A percentile compares a stretch with the other conserved stretches of the same genome.
phyloP scores from a whole-genome alignment of 2,888 invertebrate genomes.

The Adela reaumurella region DNA sequence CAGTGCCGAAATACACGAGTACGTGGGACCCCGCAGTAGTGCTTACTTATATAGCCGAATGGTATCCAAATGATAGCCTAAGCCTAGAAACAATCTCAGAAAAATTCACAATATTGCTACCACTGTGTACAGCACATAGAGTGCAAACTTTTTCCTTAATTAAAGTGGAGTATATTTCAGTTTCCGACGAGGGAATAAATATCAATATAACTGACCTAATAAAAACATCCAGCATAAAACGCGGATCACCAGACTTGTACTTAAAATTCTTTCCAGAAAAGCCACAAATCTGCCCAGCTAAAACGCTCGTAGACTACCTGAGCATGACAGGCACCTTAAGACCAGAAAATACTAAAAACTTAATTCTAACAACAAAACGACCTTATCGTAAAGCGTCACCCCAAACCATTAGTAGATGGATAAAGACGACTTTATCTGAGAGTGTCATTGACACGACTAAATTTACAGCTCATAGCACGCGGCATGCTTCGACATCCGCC shows the following conservation, averaged over 20 bases:
- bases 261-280: slow-evolving; percentile 1
- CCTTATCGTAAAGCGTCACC: background rate
- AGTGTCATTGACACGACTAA: background rate
- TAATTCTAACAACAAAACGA: background rate
- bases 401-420: background rate
- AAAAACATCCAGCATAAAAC: background rate
- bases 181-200: background rate
- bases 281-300: background rate
- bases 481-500: background rate
- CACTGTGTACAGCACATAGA: slow-evolving; percentile 1
- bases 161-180: background rate
- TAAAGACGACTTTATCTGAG: background rate
- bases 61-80: slow-evolving; percentile 1
- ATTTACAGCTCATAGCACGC: background rate
- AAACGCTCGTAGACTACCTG: too few relatives aligned
- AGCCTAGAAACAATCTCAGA: background rate
- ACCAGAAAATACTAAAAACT: too few relatives aligned
- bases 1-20: background rate
- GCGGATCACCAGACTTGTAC: background rate
- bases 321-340: too few relatives aligned
- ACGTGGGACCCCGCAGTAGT: slow-evolving; percentile 1
- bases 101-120: background rate
- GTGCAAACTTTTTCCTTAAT: slow-evolving; percentile 3
- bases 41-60: background rate
- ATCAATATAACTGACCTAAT: slow-evolving; percentile 1